These are phyloP conservation scores for Aix galericulata DNA, from an alignment of 2,113 vertebrate genomes.

Conservation along the genomic window DNA sequence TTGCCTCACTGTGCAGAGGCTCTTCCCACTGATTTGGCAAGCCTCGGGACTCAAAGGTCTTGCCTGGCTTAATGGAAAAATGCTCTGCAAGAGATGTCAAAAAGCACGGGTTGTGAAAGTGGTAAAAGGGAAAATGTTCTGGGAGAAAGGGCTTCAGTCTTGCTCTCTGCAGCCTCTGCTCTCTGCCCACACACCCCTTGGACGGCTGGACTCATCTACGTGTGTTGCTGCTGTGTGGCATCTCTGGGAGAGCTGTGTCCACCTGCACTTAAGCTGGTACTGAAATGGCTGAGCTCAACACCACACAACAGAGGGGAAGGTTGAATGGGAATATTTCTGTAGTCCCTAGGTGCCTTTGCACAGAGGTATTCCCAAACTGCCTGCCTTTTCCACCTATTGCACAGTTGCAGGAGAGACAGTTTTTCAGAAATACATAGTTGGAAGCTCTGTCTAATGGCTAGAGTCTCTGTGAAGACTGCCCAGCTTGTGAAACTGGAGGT, in stretches of 20 bases:
- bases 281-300: neutral
- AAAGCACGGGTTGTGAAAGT: neutral
- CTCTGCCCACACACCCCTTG: neutral
- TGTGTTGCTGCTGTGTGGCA: neutral
- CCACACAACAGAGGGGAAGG: neutral
- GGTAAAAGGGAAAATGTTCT: neutral
- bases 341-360: neutral
- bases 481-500: neutral
- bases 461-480: neutral
- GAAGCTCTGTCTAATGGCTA: neutral
- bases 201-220: neutral
- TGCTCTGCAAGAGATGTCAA: neutral
- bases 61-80: neutral
- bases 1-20: neutral
- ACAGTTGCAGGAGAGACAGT: rapidly evolving
- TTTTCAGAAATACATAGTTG: neutral
- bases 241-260: neutral
- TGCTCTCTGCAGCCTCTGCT: neutral
- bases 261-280: neutral
- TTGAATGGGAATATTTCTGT: neutral
- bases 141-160: neutral
- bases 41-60: neutral
- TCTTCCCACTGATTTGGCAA: constrained; percentile 5
- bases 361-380: neutral
- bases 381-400: neutral